Conservation (phyloP, 1,140 invertebrate species). For the Acromyrmex charruanus region DNA sequence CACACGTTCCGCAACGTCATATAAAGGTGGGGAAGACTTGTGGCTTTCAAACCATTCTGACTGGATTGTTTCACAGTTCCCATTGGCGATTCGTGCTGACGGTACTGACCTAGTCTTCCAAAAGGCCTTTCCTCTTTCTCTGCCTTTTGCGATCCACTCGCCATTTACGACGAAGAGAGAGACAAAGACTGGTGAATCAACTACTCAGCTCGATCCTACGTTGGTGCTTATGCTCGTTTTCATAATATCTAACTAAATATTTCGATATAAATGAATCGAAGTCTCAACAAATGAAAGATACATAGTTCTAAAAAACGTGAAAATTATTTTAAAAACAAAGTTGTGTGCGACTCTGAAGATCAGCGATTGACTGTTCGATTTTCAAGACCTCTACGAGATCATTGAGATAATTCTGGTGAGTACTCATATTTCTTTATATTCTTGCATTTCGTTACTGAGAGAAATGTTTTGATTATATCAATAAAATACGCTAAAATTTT, state of each 20-base stretch:
- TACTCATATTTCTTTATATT: background rate
- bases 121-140: background rate
- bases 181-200: background rate
- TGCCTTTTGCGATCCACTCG: background rate
- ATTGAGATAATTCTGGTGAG: background rate
- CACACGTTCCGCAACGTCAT: background rate
- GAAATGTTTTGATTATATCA: no score
- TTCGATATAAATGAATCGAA: background rate
- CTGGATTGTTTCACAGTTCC: background rate
- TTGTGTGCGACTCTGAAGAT: background rate
- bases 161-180: background rate
- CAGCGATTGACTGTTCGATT: background rate
- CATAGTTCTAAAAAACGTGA: background rate
- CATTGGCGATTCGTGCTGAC: background rate
- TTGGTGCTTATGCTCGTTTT: background rate
- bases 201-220: background rate
- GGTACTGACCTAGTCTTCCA: background rate
- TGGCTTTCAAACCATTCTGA: background rate
- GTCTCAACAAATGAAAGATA: background rate
- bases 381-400: background rate
- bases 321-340: background rate
- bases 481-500: no score
- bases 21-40: constrained; percentile 11
- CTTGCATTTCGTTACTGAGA: background rate
- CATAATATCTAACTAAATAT: background rate